phyloP scores from a whole-genome alignment of 2,888 invertebrate genomes.

The Embidobia sp. region DNA sequence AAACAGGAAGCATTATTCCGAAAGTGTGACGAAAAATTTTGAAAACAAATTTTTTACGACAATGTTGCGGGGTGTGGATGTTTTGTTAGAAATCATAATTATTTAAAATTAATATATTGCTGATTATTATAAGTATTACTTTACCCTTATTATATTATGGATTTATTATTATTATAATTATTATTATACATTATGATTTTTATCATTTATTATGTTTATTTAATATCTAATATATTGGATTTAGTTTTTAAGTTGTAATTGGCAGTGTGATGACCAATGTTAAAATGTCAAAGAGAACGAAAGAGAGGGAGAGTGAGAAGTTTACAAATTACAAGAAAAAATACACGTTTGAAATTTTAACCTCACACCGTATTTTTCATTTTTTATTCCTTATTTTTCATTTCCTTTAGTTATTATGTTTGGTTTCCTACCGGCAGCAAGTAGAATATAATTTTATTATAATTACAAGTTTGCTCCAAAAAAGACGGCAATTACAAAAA shows the following conservation, averaged over 20 bases:
- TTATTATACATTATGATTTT: slow-evolving; percentile 52
- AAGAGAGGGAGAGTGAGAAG: slow-evolving; percentile 41
- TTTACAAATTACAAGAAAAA: slow-evolving; percentile 45
- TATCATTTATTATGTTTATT: slow-evolving; percentile 73
- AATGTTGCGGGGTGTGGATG: slow-evolving; percentile 74
- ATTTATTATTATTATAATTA: slow-evolving; percentile 45
- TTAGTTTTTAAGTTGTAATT: slow-evolving; percentile 76
- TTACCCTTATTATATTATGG: slow-evolving; percentile 70
- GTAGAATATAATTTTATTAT: background rate
- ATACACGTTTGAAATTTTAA: slow-evolving; percentile 56
- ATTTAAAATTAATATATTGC: slow-evolving; percentile 81
- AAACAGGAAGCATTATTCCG: slow-evolving; percentile 65
- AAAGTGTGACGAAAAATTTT: slow-evolving; percentile 63
- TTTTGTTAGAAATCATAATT: slow-evolving; percentile 80
- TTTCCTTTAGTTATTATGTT: slow-evolving; percentile 26
- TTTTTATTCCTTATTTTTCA: slow-evolving; percentile 31
- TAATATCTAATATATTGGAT: slow-evolving; percentile 80
- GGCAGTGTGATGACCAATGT: slow-evolving; percentile 68
- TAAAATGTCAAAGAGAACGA: slow-evolving; percentile 60
- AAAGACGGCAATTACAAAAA: too few relatives aligned
- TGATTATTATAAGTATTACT: slow-evolving; percentile 72
- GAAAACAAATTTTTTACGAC: slow-evolving; percentile 74
- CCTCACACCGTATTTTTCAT: slow-evolving; percentile 28
- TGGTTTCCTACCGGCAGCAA: slow-evolving; percentile 5
- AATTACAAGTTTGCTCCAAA: too few relatives aligned